phyloP scores from a whole-genome alignment of 2,797 vertebrate species.

The Gorsachius magnificus region DNA sequence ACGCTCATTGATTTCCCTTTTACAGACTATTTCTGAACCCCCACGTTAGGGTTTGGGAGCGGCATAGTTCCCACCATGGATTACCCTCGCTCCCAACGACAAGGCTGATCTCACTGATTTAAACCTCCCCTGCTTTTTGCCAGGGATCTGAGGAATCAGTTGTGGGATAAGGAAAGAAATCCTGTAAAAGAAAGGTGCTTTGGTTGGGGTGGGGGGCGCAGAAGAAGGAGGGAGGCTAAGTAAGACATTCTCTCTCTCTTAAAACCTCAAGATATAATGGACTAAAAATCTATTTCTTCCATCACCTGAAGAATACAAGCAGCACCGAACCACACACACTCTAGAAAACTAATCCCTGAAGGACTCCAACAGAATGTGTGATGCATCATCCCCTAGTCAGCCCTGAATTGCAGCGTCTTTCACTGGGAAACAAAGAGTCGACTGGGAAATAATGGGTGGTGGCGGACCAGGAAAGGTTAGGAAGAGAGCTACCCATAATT shows the following conservation, averaged over 20 bases:
- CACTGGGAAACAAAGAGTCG: neutral
- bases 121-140: neutral
- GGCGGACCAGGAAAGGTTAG: neutral
- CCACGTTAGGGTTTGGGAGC: fast-evolving
- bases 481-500: neutral
- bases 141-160: neutral
- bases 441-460: fast-evolving
- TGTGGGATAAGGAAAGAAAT: neutral
- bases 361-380: neutral
- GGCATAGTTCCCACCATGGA: neutral
- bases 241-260: neutral
- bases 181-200: neutral
- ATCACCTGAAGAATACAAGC: neutral
- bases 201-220: neutral
- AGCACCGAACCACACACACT: neutral
- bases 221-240: neutral
- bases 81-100: neutral
- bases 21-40: neutral
- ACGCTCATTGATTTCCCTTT: neutral
- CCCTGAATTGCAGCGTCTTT: neutral
- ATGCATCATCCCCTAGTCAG: neutral
- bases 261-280: neutral
- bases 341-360: neutral
- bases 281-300: neutral
- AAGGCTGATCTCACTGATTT: neutral